phyloP scores from a whole-genome alignment of 2,888 invertebrate species.

The Dugesia japonica region DNA sequence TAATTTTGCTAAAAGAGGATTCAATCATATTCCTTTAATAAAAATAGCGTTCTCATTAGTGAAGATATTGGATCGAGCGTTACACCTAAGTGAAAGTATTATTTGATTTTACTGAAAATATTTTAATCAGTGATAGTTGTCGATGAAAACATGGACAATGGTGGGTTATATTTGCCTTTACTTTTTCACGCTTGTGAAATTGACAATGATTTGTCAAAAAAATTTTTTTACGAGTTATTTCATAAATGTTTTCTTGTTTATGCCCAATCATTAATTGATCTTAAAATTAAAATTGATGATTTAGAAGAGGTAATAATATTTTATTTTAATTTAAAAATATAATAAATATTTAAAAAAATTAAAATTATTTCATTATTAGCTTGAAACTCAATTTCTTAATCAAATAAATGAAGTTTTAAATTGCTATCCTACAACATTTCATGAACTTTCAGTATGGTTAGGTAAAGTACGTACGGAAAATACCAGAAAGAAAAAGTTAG shows the following conservation, averaged over 20 bases:
- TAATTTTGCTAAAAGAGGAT: background rate
- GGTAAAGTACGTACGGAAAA: background rate
- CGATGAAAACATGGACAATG: background rate
- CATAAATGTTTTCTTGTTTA: background rate
- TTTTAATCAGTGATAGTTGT: background rate
- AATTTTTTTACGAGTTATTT: background rate
- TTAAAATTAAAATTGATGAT: background rate
- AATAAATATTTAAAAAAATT: background rate
- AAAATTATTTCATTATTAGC: background rate
- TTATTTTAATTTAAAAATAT: background rate
- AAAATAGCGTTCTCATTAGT: background rate
- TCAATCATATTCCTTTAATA: background rate
- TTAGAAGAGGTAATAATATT: background rate
- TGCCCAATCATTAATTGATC: background rate
- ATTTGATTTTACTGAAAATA: background rate
- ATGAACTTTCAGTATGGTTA: background rate
- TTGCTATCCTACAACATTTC: background rate
- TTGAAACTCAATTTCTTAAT: background rate
- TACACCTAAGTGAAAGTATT: background rate
- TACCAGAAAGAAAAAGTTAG: background rate
- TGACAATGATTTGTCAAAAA: background rate
- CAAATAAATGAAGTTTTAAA: slow-evolving; percentile 15
- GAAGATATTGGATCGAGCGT: background rate
- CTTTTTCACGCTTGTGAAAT: slow-evolving; percentile 7
- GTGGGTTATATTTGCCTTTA: background rate